Evolutionary conservation across 2,888 invertebrate genomes (phyloP).

Genomic region (Phengaris alcon): DNA sequence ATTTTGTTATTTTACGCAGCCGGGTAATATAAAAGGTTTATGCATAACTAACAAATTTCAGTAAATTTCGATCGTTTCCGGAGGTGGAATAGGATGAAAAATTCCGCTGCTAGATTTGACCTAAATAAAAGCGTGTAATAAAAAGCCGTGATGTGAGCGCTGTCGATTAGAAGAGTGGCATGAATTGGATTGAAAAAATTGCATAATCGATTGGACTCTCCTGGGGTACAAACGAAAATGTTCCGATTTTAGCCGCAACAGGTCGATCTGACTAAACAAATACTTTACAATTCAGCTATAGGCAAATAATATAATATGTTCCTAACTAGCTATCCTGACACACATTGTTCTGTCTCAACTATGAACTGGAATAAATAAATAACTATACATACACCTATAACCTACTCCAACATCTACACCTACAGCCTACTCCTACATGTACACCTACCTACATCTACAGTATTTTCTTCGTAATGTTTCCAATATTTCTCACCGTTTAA

Average conservation of each 20-base stretch:
- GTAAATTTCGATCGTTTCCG: background rate
- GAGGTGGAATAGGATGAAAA: background rate
- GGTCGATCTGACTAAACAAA: background rate
- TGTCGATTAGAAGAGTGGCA: slow-evolving; percentile 20
- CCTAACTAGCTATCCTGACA: too few relatives aligned
- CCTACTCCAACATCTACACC: too few relatives aligned
- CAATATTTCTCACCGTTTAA: too few relatives aligned
- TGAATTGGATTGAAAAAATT: slow-evolving; percentile 19
- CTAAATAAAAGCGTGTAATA: slow-evolving; percentile 17
- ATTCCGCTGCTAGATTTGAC: slow-evolving; percentile 17
- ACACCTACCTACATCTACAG: too few relatives aligned
- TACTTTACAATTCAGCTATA: background rate
- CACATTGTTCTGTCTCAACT: too few relatives aligned
- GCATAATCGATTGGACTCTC: slow-evolving; percentile 17
- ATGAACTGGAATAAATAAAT: too few relatives aligned
- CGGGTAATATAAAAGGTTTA: slow-evolving; percentile 3
- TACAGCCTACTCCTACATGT: too few relatives aligned
- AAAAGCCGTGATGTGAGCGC: slow-evolving; percentile 16
- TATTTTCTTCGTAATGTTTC: too few relatives aligned
- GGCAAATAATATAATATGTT: too few relatives aligned
- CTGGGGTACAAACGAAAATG: background rate
- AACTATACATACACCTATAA: too few relatives aligned
- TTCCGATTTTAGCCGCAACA: background rate
- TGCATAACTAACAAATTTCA: slow-evolving; percentile 11
- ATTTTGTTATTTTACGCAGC: background rate